phyloP scores from a whole-genome alignment of 2,113 vertebrate species.

The Lonchura striata region DNA sequence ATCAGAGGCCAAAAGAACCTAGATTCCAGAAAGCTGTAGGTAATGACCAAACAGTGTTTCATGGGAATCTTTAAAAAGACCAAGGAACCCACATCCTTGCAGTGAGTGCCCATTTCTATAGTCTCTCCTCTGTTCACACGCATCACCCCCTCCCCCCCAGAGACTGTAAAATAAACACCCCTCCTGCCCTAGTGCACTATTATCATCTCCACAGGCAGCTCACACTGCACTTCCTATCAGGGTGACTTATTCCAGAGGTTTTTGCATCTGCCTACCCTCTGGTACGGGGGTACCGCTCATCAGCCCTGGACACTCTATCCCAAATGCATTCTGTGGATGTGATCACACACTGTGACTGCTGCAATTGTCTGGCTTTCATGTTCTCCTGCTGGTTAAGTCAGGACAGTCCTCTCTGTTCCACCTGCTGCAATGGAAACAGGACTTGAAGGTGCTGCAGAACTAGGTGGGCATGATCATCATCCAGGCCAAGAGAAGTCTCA shows the following conservation, averaged over 20 bases:
- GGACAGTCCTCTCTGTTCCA: neutral
- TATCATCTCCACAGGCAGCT: neutral
- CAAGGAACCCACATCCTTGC: neutral
- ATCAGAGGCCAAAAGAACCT: neutral
- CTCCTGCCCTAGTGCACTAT: neutral
- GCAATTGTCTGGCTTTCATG: accelerated
- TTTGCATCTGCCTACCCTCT: neutral
- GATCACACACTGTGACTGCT: neutral
- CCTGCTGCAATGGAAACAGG: neutral
- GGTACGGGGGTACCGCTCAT: neutral
- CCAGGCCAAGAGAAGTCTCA: neutral
- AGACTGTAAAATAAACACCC: neutral
- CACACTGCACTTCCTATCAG: neutral
- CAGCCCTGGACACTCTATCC: neutral
- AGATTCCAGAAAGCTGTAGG: neutral
- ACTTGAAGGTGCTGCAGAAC: neutral
- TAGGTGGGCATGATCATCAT: accelerated
- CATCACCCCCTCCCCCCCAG: neutral
- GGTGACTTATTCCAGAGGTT: neutral
- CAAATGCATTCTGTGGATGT: accelerated
- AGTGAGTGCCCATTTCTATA: neutral
- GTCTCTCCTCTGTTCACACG: neutral
- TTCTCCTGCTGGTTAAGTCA: no score
- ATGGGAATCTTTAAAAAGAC: neutral
- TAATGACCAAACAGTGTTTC: neutral